Evolutionary conservation across 2,113 vertebrate genomes (phyloP), one percentile per base, ranked within the genome.

Genomic region (Pyrgilauda ruficollis): DNA sequence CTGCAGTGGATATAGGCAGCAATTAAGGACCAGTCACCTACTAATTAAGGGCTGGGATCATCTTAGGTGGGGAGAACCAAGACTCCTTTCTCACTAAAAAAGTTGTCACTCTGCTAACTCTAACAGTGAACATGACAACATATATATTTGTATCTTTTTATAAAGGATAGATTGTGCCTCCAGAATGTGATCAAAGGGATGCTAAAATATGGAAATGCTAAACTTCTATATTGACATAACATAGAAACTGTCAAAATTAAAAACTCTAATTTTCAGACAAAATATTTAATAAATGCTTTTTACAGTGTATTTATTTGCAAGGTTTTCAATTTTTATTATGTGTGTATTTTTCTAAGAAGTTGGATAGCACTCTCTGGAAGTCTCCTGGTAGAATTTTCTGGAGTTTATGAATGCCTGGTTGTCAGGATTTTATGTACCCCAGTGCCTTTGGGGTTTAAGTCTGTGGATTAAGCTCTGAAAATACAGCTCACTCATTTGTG

Each of bases 391-490:
- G 58, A 59, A 68, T 86, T 92, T 88, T 69, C 63, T 77, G 37
- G 59, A 55, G 46, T 81, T 88, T 70, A 73, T 92, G 90, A 94
- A 49, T 74, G 23, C 56, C 20, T 77, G 16, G 13, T 90, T 92
- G 79, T 94, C 68, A 81, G 46, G 59, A 63, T 84, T 93, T 93
- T 89, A 84, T 80, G 63, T 86, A 86, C 37, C 23, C 23, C 15
- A n/a, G 59, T 50, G 72, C 91, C 56, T 84, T 63, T 70, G 72
- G 76, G 76, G 10, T 90, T 92, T 88, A 84, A 90, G 27, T 43
- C 55, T 89, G 68, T 89, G 64, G 85, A 83, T 95, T 93, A 77
- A 93, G 77, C 47, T 77, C 58, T 92, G 59, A 81, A 86, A 93
- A 59, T 59, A 81, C 37, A 82, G n/a, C 50, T 37, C 8, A 3